A percentile compares a stretch with the other conserved stretches of the same genome.
These are phyloP conservation scores for Phengaris arion DNA, from an alignment of 2,888 invertebrate species.

Conservation along the genomic window DNA sequence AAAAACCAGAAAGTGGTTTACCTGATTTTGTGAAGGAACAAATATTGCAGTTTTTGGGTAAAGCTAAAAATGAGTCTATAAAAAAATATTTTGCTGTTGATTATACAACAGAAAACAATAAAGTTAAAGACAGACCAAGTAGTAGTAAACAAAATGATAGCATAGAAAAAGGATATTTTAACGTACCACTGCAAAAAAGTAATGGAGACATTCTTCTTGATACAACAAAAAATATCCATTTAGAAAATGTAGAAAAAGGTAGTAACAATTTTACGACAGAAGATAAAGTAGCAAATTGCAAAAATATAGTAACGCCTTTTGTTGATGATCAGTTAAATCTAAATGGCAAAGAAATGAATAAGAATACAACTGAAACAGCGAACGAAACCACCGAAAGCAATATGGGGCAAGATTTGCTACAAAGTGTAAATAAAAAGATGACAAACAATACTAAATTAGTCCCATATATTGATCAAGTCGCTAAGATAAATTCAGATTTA, in stretches of 20 bases:
- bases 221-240: background rate
- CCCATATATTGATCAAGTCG: background rate
- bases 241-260: background rate
- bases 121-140: background rate
- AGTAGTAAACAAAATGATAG: background rate
- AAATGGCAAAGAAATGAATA: background rate
- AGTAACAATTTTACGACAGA: background rate
- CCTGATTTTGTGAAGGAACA: slow-evolving; percentile 56
- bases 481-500: background rate
- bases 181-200: background rate
- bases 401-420: background rate
- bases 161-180: background rate
- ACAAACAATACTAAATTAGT: background rate
- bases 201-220: background rate
- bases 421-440: background rate
- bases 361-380: background rate
- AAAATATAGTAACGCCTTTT: background rate
- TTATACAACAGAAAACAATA: slow-evolving; percentile 35
- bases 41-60: slow-evolving; percentile 54
- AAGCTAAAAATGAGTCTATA: slow-evolving; percentile 40
- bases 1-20: slow-evolving; percentile 50
- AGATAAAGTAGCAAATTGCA: background rate
- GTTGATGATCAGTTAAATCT: background rate
- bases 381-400: background rate
- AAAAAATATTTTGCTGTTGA: slow-evolving; percentile 39